Evolutionary conservation across 2,888 invertebrate genomes (phyloP).

Genomic region (Drosophila atroscutellata): DNA sequence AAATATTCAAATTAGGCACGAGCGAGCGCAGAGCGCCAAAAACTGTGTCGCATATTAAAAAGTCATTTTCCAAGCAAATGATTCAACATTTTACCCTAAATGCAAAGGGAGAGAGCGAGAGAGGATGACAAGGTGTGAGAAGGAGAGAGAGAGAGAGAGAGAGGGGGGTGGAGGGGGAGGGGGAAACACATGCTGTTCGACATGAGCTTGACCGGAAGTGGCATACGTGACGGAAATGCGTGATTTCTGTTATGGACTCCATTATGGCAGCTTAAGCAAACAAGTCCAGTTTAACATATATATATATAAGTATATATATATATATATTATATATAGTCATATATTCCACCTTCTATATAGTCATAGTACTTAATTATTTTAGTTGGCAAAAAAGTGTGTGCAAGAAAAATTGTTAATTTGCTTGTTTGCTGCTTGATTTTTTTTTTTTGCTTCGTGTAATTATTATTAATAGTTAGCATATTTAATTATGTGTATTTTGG

Average conservation of each 20-base stretch:
- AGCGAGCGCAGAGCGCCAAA: conserved; percentile 28
- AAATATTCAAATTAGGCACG: conserved; percentile 68
- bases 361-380: background rate
- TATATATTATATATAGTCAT: background rate
- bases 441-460: conserved; percentile 28
- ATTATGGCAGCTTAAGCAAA: conserved; percentile 24
- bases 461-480: conserved; percentile 30
- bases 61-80: conserved; percentile 81
- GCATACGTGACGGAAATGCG: conserved; percentile 83
- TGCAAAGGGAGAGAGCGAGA: background rate
- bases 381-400: conserved; percentile 19
- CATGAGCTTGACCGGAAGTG: conserved; percentile 77
- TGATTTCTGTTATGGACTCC: conserved; percentile 72
- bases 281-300: background rate
- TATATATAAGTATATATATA: background rate
- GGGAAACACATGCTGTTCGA: conserved; percentile 69
- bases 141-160: background rate
- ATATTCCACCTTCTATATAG: background rate
- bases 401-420: conserved; percentile 30
- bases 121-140: background rate
- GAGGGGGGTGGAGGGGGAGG: conserved; percentile 16
- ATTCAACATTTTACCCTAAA: conserved; percentile 66
- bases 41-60: conserved; percentile 82
- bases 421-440: conserved; percentile 1
- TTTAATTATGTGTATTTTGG: conserved; percentile 36